Evolutionary conservation across 2,888 invertebrate species (phyloP).

Genomic region (Leucania comma): DNA sequence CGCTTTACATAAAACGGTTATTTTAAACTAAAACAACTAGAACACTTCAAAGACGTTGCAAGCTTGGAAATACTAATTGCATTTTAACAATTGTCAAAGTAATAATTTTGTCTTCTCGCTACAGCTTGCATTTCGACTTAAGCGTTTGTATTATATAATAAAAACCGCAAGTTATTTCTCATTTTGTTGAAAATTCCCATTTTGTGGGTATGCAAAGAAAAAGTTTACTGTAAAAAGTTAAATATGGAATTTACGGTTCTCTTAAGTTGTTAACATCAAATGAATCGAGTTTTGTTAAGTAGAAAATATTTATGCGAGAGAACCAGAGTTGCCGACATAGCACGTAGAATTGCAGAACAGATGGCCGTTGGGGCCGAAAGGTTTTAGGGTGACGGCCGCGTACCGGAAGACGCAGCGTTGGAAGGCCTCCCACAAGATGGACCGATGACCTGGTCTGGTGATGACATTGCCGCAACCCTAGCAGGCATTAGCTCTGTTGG

Average conservation of each 20-base stretch:
- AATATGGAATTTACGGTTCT: neutral
- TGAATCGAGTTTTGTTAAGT: neutral
- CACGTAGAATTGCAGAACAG: no score
- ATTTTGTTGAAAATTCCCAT: constrained; percentile 50
- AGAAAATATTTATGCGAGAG: neutral
- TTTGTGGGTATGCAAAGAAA: constrained; percentile 15
- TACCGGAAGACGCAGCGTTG: no score
- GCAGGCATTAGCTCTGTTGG: no score
- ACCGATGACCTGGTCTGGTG: no score
- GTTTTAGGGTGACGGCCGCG: no score
- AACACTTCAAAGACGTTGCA: neutral
- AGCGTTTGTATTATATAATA: constrained; percentile 20
- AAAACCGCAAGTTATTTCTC: constrained; percentile 46
- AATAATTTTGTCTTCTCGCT: constrained; percentile 34
- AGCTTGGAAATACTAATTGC: constrained; percentile 51
- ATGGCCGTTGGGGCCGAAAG: no score
- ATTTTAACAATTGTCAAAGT: constrained; percentile 47
- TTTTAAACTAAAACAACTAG: constrained; percentile 20
- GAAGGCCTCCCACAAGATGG: no score
- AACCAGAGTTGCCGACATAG: no score
- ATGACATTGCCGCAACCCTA: no score
- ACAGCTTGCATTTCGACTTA: constrained; percentile 46
- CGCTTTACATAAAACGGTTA: constrained; percentile 14
- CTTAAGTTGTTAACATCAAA: neutral
- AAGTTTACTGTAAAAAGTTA: neutral